Conservation (phyloP, 2,113 vertebrate species). For the Lamprologus speciosus region DNA sequence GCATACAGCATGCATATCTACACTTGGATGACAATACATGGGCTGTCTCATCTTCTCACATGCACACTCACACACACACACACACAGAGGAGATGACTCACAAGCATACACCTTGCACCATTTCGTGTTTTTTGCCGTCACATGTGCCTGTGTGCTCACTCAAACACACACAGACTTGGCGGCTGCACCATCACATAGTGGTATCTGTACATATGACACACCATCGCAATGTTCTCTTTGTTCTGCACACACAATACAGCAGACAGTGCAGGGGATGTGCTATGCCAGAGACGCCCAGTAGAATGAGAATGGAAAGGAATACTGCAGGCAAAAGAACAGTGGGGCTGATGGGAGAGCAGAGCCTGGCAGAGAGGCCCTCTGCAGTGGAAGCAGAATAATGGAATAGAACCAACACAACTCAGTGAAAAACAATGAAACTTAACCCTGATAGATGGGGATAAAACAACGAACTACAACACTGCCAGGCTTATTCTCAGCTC, state of each 20-base stretch:
- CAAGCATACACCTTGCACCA: neutral
- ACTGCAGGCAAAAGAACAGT: slow-evolving; percentile 47
- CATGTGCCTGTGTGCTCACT: neutral
- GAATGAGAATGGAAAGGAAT: slow-evolving; percentile 49
- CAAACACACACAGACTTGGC: neutral
- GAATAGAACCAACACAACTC: slow-evolving; percentile 32
- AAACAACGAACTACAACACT: slow-evolving; percentile 40
- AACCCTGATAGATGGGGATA: slow-evolving; percentile 41
- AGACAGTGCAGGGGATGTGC: slow-evolving; percentile 12
- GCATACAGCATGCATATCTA: neutral
- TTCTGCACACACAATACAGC: slow-evolving; percentile 9
- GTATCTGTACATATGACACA: neutral
- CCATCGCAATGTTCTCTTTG: neutral
- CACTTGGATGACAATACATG: neutral
- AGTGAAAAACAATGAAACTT: slow-evolving; percentile 44
- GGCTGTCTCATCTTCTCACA: neutral
- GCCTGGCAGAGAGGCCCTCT: slow-evolving; percentile 31
- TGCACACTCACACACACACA: neutral
- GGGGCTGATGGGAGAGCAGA: slow-evolving; percentile 31
- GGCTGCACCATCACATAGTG: neutral
- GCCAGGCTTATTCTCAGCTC: slow-evolving; percentile 17
- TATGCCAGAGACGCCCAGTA: slow-evolving; percentile 27
- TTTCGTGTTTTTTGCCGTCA: neutral
- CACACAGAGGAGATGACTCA: neutral
- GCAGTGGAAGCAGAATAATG: slow-evolving; percentile 42